A percentile compares a stretch with the other conserved stretches of the same genome.
phyloP scores from a whole-genome alignment of 2,797 vertebrate species.

The Arrhamphus sclerolepis region DNA sequence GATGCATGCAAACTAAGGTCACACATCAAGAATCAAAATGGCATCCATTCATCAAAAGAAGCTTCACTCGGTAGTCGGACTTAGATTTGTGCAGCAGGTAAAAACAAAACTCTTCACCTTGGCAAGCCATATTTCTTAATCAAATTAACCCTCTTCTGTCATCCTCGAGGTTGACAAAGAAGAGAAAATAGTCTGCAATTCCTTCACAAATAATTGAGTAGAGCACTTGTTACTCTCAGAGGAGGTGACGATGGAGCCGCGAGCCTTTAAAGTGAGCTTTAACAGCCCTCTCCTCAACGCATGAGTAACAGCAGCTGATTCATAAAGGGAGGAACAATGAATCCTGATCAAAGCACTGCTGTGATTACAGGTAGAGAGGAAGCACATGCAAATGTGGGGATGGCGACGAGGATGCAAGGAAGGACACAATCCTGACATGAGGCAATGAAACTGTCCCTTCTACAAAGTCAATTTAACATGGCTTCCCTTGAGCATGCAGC shows the following conservation, averaged over 20 bases:
- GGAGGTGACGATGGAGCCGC: conserved; percentile 3
- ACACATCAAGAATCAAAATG: too few relatives aligned
- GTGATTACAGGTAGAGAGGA: background rate
- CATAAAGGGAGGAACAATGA: conserved; percentile 46
- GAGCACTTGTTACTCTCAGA: conserved; percentile 27
- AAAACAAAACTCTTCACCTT: background rate
- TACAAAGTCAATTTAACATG: too few relatives aligned
- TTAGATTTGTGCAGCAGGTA: background rate
- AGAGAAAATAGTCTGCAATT: conserved; percentile 18
- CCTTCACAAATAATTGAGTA: conserved; percentile 6
- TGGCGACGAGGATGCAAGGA: too few relatives aligned
- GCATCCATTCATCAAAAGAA: too few relatives aligned
- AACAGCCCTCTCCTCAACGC: conserved; percentile 43
- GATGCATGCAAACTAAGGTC: too few relatives aligned
- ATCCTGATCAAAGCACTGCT: conserved; percentile 43
- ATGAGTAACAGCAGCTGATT: conserved; percentile 36
- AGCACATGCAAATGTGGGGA: background rate
- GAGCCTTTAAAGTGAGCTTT: conserved; percentile 28
- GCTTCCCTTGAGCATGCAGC: too few relatives aligned
- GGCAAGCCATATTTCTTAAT: conserved; percentile 7
- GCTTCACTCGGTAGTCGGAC: too few relatives aligned
- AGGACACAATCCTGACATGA: too few relatives aligned
- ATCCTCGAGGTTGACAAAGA: conserved; percentile 17
- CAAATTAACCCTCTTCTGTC: conserved; percentile 6
- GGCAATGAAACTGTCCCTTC: too few relatives aligned